phyloP scores from a whole-genome alignment of 2,113 vertebrate genomes.

The Glaucidium brasilianum region DNA sequence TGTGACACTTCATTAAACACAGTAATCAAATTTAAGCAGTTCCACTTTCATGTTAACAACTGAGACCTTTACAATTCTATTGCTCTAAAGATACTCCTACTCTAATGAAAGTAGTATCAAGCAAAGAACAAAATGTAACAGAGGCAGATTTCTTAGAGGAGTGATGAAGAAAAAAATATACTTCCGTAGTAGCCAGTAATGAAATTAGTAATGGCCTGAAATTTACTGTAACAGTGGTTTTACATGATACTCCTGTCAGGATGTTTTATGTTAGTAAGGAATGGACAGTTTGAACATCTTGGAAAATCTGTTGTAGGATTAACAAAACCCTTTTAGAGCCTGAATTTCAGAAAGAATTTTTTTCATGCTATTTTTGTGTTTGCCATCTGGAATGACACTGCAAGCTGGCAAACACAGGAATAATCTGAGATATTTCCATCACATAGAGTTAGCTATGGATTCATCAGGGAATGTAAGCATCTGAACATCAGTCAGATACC shows the following conservation, averaged over 20 bases:
- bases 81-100: slow-evolving; percentile 59
- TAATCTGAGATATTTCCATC: slow-evolving; percentile 59
- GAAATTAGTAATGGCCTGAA: slow-evolving; percentile 19
- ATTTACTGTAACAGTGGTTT: slow-evolving; percentile 15
- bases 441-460: neutral
- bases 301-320: slow-evolving; percentile 19
- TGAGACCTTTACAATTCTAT: slow-evolving; percentile 51
- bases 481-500: slow-evolving; percentile 21
- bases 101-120: neutral
- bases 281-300: neutral
- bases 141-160: neutral
- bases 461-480: slow-evolving; percentile 37
- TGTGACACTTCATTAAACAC: slow-evolving; percentile 80
- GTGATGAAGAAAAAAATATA: slow-evolving; percentile 21
- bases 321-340: slow-evolving; percentile 26
- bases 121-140: slow-evolving; percentile 19
- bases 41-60: slow-evolving; percentile 69
- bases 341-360: slow-evolving; percentile 51
- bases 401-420: slow-evolving; percentile 61
- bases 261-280: neutral
- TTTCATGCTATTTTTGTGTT: slow-evolving; percentile 65
- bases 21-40: slow-evolving; percentile 76
- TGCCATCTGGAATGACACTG: slow-evolving; percentile 73
- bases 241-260: neutral
- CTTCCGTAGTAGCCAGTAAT: neutral